phyloP scores from a whole-genome alignment of 1,140 invertebrate species.

The Meloidogyne floridensis region DNA sequence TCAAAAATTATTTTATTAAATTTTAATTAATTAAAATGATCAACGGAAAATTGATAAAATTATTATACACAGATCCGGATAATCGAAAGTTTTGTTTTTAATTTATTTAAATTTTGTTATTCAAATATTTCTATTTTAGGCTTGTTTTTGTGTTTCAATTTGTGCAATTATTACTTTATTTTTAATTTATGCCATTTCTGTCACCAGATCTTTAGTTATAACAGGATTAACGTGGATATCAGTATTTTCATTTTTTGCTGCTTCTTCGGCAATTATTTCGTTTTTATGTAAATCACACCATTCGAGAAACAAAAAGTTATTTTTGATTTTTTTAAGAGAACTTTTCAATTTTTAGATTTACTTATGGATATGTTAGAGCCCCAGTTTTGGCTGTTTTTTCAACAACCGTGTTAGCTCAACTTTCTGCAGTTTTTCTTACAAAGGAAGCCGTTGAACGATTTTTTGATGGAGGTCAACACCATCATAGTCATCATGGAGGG shows the following conservation, averaged over 20 bases:
- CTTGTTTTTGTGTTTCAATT: conserved; percentile 26
- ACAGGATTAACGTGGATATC: conserved; percentile 58
- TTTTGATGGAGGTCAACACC: conserved; percentile 61
- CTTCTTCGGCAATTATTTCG: conserved; percentile 55
- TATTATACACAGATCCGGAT: neutral
- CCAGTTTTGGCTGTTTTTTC: conserved; percentile 64
- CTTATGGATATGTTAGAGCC: conserved; percentile 56
- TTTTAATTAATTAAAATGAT: neutral
- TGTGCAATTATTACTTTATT: conserved; percentile 51
- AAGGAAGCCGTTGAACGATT: conserved; percentile 62
- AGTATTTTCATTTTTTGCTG: conserved; percentile 60
- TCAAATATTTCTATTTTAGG: conserved; percentile 3
- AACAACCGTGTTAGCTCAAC: conserved; percentile 62
- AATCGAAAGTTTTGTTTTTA: conserved; percentile 1
- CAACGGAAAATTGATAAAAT: neutral
- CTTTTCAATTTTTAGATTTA: conserved; percentile 52
- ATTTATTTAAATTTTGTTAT: neutral
- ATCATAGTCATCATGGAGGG: conserved; percentile 44
- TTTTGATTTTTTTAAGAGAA: conserved; percentile 21
- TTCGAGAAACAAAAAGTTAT: conserved; percentile 44
- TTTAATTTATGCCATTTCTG: conserved; percentile 57
- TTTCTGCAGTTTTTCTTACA: conserved; percentile 62
- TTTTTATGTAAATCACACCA: conserved; percentile 46
- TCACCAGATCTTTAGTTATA: conserved; percentile 51
- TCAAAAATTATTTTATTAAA: neutral